Evolutionary conservation across 1,140 invertebrate species (phyloP), one percentile per base, ranked within the genome.

Genomic region (Magallana angulata): DNA sequence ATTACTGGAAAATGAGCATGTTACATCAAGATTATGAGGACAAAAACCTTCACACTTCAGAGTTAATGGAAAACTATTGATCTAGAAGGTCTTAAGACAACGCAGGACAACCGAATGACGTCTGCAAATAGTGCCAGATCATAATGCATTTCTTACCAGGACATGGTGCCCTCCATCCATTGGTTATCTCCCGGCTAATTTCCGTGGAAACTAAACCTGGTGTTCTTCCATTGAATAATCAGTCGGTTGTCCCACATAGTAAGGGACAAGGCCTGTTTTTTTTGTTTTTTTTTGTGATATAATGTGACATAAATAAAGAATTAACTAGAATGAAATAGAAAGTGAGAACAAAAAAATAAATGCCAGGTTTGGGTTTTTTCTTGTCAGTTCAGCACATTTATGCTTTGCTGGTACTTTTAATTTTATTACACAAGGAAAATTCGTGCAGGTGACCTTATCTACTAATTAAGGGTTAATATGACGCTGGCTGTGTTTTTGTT

Each of bases 1-100:
- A 76, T 24, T 76, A 76, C 68, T 9, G 68, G 68, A 76, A 76
- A 76, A 71, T 71, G 36, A 76, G 68, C 68, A 36, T 24, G 24
- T 76, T 76, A 36, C 9, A 7, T 76, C 18, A 76, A 76, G 68
- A 76, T 76, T 36, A 36, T 30, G 3, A 76, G 36, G 18, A 12
- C 36, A 76, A 76, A 76, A 76, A 24, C 36, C 24, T 76, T 76
- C 68, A 76, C 24, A 30, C 68, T 30, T 30, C 68, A 11, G 24
- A 76, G 11, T 64, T 64, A 16, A 64, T 16, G 14, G 60, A 64
- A n/a, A 64, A 64, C 14, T 64, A 64, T 64, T 76, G 24, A 76
- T 76, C 24, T 11, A 76, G 9, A 30, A 71, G 24, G 24, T 48
- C 64, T 18, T 48, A 71, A 71, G 24, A 76, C 18, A 76, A 7